A percentile compares a stretch with the other conserved stretches of the same genome.
Evolutionary conservation across 2,888 invertebrate species (phyloP).

Genomic region (Netelia fuscicornis): DNA sequence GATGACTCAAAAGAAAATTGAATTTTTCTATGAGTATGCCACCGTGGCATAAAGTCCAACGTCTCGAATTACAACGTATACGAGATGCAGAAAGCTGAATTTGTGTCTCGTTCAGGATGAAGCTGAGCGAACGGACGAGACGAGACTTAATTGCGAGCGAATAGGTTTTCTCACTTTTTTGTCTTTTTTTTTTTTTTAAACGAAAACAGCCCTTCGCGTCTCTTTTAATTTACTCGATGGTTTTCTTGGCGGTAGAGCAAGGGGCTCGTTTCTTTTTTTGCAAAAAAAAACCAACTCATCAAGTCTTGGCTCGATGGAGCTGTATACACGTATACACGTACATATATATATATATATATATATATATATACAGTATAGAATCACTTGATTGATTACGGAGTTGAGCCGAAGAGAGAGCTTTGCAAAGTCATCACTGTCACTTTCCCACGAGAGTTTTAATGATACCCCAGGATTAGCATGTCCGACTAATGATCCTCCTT

Average conservation of each 20-base stretch:
- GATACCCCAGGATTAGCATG: conserved; percentile 77
- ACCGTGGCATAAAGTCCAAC: no score
- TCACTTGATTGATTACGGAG: conserved; percentile 76
- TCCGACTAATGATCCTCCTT: conserved; percentile 75
- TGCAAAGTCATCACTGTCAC: conserved; percentile 68
- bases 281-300: conserved; percentile 68
- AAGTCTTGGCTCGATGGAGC: conserved; percentile 59
- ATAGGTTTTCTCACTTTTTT: no score
- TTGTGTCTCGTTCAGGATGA: no score
- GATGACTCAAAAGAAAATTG: no score
- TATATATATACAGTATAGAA: conserved; percentile 25
- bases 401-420: conserved; percentile 59
- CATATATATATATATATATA: background rate
- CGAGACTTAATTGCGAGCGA: no score
- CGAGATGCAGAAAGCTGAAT: no score
- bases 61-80: no score
- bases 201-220: conserved; percentile 1
- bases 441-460: conserved; percentile 71
- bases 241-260: conserved; percentile 71
- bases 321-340: background rate
- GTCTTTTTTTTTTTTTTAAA: conserved; percentile 7
- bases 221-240: conserved; percentile 70
- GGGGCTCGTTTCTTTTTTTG: conserved; percentile 63
- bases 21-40: no score
- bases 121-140: no score